Evolutionary conservation across 30 jellyfish, hydroid and myxozoan species (phyloP), one percentile per base, ranked within the genome.

Genomic region (Clytia hemisphaerica): DNA sequence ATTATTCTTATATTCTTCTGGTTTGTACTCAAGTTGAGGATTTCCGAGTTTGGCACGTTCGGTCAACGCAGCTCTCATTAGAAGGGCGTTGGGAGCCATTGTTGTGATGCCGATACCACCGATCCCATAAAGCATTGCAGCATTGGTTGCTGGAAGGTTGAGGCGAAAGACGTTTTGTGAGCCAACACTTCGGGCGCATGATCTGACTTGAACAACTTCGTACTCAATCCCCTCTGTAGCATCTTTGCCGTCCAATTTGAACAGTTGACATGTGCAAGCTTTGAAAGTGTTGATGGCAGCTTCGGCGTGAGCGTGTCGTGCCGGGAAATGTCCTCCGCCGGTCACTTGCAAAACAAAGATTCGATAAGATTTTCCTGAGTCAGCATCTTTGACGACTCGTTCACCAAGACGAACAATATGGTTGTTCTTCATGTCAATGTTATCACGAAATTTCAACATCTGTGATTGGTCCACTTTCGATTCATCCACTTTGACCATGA

Each of bases 371-470:
- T 51, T 51, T 51, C 66, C 66, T 15, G 18, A n/a, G n/a, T n/a
- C 66, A 10, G 66, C 25, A 6, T 15, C 66, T n/a, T n/a, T n/a
- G 12, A 51, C 66, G 6, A 9, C 9, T 34, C 25, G 18, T 51
- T 51, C 66, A 15, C 66, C 66, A 6, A 51, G 26, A 19, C 66
- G 66, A 51, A 51, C 66, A 34, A 51, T 15, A 51, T 51, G 66
- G 9, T 34, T 10, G 25, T 51, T 51, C 36, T 51, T 25, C 25
- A 15, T 51, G 26, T 51, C 66, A 10, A 51, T 9, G 25, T 51
- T 25, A 51, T 51, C 66, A 9, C 66, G 10, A 19, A 51, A 51
- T 19, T 51, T 51, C 25, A 25, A 12, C 12, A 51, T 25, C 25
- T 51, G 18, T 19, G 18, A 25, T 6, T 10, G 27, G 66, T 34